A percentile compares a stretch with the other conserved stretches of the same genome.
These are phyloP conservation scores for Hymenopus coronatus DNA, from an alignment of 2,888 invertebrate species.

Conservation along the genomic window DNA sequence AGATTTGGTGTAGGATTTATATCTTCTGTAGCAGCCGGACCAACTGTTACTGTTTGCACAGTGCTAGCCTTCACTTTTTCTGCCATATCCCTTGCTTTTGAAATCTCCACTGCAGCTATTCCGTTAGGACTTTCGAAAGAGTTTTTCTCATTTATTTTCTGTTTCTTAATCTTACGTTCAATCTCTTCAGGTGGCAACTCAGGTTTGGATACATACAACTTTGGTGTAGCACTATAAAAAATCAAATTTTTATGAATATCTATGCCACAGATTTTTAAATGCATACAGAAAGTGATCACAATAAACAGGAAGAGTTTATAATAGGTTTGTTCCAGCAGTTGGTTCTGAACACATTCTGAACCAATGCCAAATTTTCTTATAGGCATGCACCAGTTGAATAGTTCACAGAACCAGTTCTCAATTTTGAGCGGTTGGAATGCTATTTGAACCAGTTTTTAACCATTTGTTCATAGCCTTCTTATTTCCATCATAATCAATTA, in stretches of 20 bases:
- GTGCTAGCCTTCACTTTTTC: conserved; percentile 44
- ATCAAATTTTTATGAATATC: background rate
- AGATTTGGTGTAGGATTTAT: conserved; percentile 38
- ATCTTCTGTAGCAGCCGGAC: conserved; percentile 10
- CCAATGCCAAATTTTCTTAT: too few species aligned
- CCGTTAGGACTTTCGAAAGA: background rate
- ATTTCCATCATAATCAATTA: too few species aligned
- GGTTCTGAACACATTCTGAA: background rate
- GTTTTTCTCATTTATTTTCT: background rate
- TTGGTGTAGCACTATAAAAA: conserved; percentile 46
- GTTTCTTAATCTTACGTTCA: conserved; percentile 3
- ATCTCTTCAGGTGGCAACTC: background rate
- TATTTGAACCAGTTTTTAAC: too few species aligned
- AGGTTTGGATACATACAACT: conserved; percentile 45
- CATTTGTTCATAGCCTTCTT: too few species aligned
- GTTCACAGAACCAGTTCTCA: too few species aligned
- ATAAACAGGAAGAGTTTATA: background rate
- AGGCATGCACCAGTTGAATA: too few species aligned
- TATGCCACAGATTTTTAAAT: background rate
- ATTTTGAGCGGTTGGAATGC: too few species aligned
- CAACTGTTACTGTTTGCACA: conserved; percentile 16
- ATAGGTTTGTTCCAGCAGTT: background rate
- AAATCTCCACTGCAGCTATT: background rate
- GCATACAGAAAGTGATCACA: too few species aligned
- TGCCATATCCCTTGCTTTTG: conserved; percentile 10